Evolutionary conservation across 2,888 invertebrate genomes (phyloP), one percentile per base, ranked within the genome.

Genomic region (Ichneumon xanthorius): DNA sequence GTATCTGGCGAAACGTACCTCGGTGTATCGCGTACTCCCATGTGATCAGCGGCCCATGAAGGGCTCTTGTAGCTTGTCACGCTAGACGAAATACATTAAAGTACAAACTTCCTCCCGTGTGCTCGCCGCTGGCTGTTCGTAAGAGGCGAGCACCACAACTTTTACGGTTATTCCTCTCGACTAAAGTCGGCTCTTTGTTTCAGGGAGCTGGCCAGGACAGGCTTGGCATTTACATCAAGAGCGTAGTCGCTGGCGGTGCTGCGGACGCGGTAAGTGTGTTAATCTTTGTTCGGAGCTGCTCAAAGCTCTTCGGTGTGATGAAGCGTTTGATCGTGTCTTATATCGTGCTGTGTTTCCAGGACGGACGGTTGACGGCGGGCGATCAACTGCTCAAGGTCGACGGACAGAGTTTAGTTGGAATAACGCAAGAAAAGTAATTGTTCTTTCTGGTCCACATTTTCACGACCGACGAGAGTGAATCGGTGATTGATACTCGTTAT

Each of bases 211-310:
- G 96, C 4, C 97, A 97, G 92, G 96, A 96, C 90, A 96, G 98
- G 90, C 95, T 98, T 86, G 99, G 99, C 67, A 99, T 99, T 93
- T 99, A 99, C 95, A 99, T 99, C 88, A 99, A 99, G 95, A 99
- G 99, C 26, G 99, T 99, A 40, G 99, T 99, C 55, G 97, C 98
- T 85, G 99, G 98, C 79, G 98, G 98, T 58, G 98, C 98, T 82
- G 98, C 98, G 3, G 98, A 98, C 93, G 96, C 97, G 81, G 95
- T 95, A 92, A 95, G 94, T 94, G 14, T 80, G 14, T 80, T 26
- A 37, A 53, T 40, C 26, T 48, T 40, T 72, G 16, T 30, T 33
- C 30, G 33, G 33, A 67, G n/a, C 22, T 33, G 9, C 37, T 71
- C 33, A 70, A 58, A 14, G 58, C 83, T 33, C 4, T 14, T 16